phyloP scores from a whole-genome alignment of 2,113 vertebrate genomes.

The Sinocyclocheilus grahami region DNA sequence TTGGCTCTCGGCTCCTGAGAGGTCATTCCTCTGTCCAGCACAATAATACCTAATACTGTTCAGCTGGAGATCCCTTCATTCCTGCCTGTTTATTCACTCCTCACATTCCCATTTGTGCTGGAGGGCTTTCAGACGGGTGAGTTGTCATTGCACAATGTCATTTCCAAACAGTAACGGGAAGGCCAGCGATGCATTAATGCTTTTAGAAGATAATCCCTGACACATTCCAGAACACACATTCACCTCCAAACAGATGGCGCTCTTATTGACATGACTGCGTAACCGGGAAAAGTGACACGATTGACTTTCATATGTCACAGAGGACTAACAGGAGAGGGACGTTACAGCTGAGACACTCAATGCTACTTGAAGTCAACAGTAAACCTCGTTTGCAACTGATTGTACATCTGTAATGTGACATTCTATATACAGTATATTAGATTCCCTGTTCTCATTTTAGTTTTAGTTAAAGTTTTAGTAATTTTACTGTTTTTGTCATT shows the following conservation, averaged over 20 bases:
- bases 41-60: not conserved
- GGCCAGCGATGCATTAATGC: not conserved
- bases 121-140: not conserved
- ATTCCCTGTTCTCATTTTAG: no score
- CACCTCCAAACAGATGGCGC: conserved; percentile 24
- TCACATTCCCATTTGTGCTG: not conserved
- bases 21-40: not conserved
- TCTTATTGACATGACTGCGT: not conserved
- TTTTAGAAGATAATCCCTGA: not conserved
- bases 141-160: conserved; percentile 22
- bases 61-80: not conserved
- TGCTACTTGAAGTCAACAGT: not conserved
- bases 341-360: not conserved
- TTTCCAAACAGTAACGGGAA: not conserved
- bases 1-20: not conserved
- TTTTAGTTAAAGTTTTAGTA: no score
- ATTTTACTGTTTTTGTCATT: no score
- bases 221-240: conserved; percentile 26
- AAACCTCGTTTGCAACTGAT: not conserved
- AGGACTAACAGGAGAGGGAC: not conserved
- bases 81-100: conserved; percentile 3
- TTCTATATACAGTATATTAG: no score
- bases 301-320: not conserved
- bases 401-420: not conserved
- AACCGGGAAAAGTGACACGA: not conserved